Evolutionary conservation across 2,888 invertebrate genomes (phyloP).

Genomic region (Tortricodes alternella): DNA sequence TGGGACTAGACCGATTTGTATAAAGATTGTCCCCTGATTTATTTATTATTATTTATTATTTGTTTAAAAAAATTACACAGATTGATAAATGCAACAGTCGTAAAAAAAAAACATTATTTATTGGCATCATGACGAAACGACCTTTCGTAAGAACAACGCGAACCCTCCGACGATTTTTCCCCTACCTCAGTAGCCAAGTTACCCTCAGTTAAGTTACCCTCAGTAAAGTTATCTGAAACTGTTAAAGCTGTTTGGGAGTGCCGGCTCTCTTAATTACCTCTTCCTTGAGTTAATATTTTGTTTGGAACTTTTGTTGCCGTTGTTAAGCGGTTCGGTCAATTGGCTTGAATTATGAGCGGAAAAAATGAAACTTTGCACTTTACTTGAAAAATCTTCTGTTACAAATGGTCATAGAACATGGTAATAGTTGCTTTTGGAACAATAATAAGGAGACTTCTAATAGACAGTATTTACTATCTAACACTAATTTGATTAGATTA

Average conservation of each 20-base stretch:
- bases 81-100: background rate
- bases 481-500: too few relatives aligned
- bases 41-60: too few relatives aligned
- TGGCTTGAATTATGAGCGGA: background rate
- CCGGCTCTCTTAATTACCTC: conserved; percentile 50
- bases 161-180: background rate
- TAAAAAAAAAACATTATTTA: background rate
- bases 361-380: background rate
- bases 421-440: too few relatives aligned
- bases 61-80: too few relatives aligned
- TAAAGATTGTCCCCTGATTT: too few relatives aligned
- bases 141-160: background rate
- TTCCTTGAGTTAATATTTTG: conserved; percentile 48
- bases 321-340: conserved; percentile 22
- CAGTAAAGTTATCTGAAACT: conserved; percentile 43
- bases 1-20: too few relatives aligned
- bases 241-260: conserved; percentile 48
- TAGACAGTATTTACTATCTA: too few relatives aligned
- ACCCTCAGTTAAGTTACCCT: conserved; percentile 36
- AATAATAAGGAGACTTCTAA: too few relatives aligned
- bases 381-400: background rate
- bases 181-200: conserved; percentile 22
- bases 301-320: conserved; percentile 18
- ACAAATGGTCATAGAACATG: too few relatives aligned
- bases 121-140: background rate